Evolutionary conservation across 2,113 vertebrate species (phyloP).

Genomic region (Aramus guarauna): DNA sequence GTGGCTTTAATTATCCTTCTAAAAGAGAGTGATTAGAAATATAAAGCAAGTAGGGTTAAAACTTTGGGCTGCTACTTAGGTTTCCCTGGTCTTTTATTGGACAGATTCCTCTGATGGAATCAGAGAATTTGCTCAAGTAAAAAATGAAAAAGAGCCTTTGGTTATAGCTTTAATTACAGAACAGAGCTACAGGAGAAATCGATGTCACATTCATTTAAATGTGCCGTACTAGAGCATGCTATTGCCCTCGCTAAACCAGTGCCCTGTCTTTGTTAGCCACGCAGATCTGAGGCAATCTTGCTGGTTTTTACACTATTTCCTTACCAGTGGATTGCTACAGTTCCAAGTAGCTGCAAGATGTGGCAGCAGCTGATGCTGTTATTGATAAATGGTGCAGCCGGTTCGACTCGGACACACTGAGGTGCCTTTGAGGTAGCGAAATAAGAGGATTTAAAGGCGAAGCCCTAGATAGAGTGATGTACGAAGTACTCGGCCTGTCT

Average conservation of each 20-base stretch:
- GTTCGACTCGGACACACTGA: neutral
- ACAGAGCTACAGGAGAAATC: conserved; percentile 5
- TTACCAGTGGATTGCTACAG: neutral
- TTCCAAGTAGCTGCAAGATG: neutral
- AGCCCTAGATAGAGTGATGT: neutral
- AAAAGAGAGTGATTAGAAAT: neutral
- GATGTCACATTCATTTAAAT: conserved; percentile 13
- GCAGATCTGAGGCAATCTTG: neutral
- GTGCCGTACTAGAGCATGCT: neutral
- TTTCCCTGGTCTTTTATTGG: neutral
- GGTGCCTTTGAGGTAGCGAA: neutral
- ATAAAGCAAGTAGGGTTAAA: conserved; percentile 5
- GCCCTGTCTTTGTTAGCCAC: neutral
- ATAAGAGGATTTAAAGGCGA: conserved; percentile 29
- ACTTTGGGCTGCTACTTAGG: neutral
- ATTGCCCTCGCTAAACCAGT: neutral
- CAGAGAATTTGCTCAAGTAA: neutral
- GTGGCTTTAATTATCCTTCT: conserved; percentile 3
- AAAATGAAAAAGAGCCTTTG: neutral
- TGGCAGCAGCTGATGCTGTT: conserved; percentile 6
- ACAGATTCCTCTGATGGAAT: neutral
- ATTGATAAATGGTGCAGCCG: conserved; percentile 12
- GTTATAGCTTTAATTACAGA: conserved; percentile 26
- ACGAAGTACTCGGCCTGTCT: neutral
- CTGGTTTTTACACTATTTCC: neutral